Base-by-base conservation (phyloP, 1,140 invertebrate genomes). In the Parasteatoda tepidariorum region DNA sequence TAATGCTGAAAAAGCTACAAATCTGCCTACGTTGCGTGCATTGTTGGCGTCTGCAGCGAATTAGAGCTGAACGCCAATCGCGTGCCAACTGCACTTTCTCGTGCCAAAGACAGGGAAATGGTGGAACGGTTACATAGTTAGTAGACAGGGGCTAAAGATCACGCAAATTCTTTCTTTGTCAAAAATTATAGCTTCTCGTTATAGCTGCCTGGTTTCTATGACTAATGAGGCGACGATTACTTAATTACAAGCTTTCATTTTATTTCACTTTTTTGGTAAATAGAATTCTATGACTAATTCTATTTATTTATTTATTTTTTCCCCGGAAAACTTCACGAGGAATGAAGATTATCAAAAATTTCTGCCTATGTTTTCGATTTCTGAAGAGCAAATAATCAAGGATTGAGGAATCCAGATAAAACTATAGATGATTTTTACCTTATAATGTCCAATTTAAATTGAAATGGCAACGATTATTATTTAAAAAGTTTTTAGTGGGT, bases 1-100 rank as follows among this genome's bases (percentile, higher is more conserved):
- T n/a, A n/a, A n/a, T n/a, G n/a, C n/a, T n/a, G n/a, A n/a, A n/a
- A n/a, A n/a, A n/a, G n/a, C n/a, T n/a, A n/a, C n/a, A n/a, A n/a
- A n/a, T n/a, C n/a, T n/a, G n/a, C n/a, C n/a, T n/a, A 2, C 15
- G 41, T 57, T 55, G 48, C 48, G 68, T 71, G 68, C 41, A 18
- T 48, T 75, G 30, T 61, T 62, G 57, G 70, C 70, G 57, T 26
- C 55, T 38, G 13, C 61, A 41, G 48, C 48, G 64, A 82, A 82
- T 82, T 33, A 82, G 78, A 82, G 78, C 78, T 71, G 66, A 82
- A 82, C 78, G 67, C 61, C 67, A 55, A 64, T 79, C 24, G 78
- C 78, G 78, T 82, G 78, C 57, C 78, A 54, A 82, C 2, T 15
- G 67, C 78, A 79, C 78, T 82, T 82, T 82, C 78, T 71, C 78